These are phyloP conservation scores for Zaprionus camerounensis DNA, from an alignment of 1,140 invertebrate species.

Conservation along the genomic window DNA sequence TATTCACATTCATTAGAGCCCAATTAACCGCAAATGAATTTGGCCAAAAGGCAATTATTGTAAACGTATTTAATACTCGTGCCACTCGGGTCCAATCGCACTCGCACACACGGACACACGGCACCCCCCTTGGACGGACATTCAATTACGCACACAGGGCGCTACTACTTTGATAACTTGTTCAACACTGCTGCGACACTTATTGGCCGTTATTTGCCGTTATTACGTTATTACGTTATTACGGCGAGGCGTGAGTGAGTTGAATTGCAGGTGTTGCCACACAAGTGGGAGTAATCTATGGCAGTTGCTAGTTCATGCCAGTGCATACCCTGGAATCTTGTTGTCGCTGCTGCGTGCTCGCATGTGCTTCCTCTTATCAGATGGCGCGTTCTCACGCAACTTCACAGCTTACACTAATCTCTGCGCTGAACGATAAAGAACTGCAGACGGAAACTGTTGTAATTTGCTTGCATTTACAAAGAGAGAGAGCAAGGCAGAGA, in stretches of 20 bases:
- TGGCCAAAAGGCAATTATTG: conserved; percentile 74
- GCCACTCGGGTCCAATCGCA: not conserved
- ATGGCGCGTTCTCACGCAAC: conserved; percentile 1
- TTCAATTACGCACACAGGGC: conserved; percentile 43
- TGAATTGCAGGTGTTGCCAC: conserved; percentile 12
- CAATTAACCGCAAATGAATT: conserved; percentile 80
- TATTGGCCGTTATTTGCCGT: conserved; percentile 31
- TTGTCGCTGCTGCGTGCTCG: not conserved
- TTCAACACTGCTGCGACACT: conserved; percentile 18
- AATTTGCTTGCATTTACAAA: not conserved
- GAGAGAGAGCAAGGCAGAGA: no score
- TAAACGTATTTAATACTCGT: conserved; percentile 66
- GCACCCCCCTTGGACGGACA: conserved; percentile 7
- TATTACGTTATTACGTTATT: not conserved
- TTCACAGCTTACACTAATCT: not conserved
- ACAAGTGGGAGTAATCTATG: not conserved
- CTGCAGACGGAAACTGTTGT: not conserved
- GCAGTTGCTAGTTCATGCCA: not conserved
- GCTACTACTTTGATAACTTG: conserved; percentile 10
- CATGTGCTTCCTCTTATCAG: not conserved
- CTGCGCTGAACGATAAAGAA: not conserved
- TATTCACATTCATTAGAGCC: conserved; percentile 73
- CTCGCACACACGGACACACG: not conserved
- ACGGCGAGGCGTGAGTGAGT: not conserved
- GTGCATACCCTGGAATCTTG: not conserved